A percentile compares a stretch with the other conserved stretches of the same genome.
These are phyloP conservation scores for Trichonephila clavipes DNA, from an alignment of 1,140 invertebrate genomes.

Conservation along the genomic window DNA sequence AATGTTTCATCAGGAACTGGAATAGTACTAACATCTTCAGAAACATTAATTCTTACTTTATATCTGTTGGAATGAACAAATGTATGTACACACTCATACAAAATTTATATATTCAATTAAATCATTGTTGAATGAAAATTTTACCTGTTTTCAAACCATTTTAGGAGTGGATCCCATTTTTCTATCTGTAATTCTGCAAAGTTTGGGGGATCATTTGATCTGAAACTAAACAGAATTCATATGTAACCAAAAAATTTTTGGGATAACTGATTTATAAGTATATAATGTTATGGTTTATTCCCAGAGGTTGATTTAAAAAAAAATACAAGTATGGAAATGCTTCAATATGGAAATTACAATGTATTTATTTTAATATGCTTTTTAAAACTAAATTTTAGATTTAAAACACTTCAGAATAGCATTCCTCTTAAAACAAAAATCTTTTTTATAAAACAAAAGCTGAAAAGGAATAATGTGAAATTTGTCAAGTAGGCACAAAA, in stretches of 20 bases:
- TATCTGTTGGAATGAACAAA: slow-evolving; percentile 83
- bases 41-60: slow-evolving; percentile 87
- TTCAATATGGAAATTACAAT: not conserved
- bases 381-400: too few species aligned
- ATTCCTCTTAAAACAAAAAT: too few species aligned
- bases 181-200: slow-evolving; percentile 88
- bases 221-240: slow-evolving; percentile 75
- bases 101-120: not conserved
- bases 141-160: slow-evolving; percentile 88
- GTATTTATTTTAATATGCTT: too few species aligned
- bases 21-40: slow-evolving; percentile 86
- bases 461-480: too few species aligned
- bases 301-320: not conserved
- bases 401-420: too few species aligned
- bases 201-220: slow-evolving; percentile 86
- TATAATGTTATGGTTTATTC: not conserved
- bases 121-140: not conserved
- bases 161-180: slow-evolving; percentile 93
- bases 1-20: slow-evolving; percentile 85
- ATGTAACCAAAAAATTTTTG: not conserved
- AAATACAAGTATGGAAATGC: not conserved
- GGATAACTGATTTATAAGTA: not conserved
- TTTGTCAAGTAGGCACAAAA: too few species aligned
- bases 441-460: too few species aligned
- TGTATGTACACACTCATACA: not conserved